These are phyloP conservation scores for Erpetoichthys calabaricus DNA, from an alignment of 2,797 vertebrate genomes.

Conservation along the genomic window DNA sequence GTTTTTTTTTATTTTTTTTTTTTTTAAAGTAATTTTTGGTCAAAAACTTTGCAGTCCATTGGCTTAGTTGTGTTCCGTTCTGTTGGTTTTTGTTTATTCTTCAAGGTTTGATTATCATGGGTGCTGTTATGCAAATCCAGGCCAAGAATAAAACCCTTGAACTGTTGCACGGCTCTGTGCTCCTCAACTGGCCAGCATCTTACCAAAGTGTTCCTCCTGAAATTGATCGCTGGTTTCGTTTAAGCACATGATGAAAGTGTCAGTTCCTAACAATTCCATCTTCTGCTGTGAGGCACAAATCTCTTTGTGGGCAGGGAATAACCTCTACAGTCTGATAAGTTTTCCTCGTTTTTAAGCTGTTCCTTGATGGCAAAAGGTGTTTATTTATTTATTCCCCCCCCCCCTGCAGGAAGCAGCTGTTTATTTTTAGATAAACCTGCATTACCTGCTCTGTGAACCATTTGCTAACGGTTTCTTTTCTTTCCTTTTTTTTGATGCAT, in stretches of 20 bases:
- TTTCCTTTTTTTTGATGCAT: slow-evolving; percentile 7
- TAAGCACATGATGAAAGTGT: too few species aligned
- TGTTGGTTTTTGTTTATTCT: slow-evolving; percentile 28
- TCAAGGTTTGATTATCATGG: slow-evolving; percentile 10
- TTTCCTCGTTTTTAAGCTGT: slow-evolving; percentile 15
- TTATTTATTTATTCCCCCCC: slow-evolving; percentile 7
- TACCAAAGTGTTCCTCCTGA: too few species aligned
- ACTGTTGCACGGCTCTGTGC: not conserved
- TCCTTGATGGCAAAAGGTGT: slow-evolving; percentile 16
- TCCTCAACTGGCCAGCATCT: too few species aligned
- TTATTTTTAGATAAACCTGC: slow-evolving; percentile 30
- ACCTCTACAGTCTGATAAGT: slow-evolving; percentile 8
- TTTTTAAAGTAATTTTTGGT: too few species aligned
- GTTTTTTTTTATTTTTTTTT: too few species aligned
- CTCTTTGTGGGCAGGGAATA: too few species aligned
- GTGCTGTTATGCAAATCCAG: slow-evolving; percentile 16
- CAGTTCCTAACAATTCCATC: too few species aligned
- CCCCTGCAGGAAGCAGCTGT: slow-evolving; percentile 9
- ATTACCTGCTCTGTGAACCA: slow-evolving; percentile 17
- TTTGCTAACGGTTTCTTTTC: not conserved
- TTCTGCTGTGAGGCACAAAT: too few species aligned
- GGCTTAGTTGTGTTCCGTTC: slow-evolving; percentile 23
- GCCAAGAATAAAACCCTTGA: slow-evolving; percentile 9
- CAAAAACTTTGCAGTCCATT: too few species aligned
- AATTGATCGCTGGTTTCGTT: too few species aligned